Percentiles rank a stretch among this genome's conserved stretches.
Conservation (phyloP, 2,888 invertebrate genomes). For the Lasiommata megera region DNA sequence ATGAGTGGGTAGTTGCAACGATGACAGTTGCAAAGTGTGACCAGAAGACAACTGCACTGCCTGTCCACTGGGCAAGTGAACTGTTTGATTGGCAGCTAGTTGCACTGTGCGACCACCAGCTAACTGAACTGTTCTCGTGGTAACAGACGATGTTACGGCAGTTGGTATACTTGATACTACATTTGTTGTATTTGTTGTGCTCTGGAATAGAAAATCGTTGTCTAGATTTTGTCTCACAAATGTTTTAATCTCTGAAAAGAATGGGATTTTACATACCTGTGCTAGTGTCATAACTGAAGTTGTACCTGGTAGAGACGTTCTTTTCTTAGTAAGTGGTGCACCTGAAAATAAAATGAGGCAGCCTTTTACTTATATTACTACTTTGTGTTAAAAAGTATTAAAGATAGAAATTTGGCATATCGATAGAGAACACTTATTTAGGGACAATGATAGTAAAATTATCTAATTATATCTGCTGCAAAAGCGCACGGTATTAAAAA, state of each 20-base stretch:
- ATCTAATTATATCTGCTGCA: too few relatives aligned
- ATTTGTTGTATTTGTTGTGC: conserved; percentile 45
- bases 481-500: too few relatives aligned
- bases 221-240: neutral
- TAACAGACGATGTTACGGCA: conserved; percentile 46
- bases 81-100: conserved; percentile 54
- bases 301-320: conserved; percentile 45
- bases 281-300: conserved; percentile 53
- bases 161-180: conserved; percentile 55
- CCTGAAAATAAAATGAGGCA: conserved; percentile 36
- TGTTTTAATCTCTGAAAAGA: neutral
- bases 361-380: too few relatives aligned
- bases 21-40: conserved; percentile 58
- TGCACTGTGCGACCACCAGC: conserved; percentile 67
- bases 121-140: conserved; percentile 60
- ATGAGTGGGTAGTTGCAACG: conserved; percentile 61
- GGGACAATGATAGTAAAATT: too few relatives aligned
- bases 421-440: too few relatives aligned
- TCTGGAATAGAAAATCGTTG: conserved; percentile 42
- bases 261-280: conserved; percentile 45
- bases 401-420: too few relatives aligned
- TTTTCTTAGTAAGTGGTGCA: conserved; percentile 53
- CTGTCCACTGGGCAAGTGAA: conserved; percentile 51
- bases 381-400: too few relatives aligned
- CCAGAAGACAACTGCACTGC: conserved; percentile 53